Conservation (phyloP, 2,888 invertebrate species). For the Chaetogeoica ovagalla region DNA sequence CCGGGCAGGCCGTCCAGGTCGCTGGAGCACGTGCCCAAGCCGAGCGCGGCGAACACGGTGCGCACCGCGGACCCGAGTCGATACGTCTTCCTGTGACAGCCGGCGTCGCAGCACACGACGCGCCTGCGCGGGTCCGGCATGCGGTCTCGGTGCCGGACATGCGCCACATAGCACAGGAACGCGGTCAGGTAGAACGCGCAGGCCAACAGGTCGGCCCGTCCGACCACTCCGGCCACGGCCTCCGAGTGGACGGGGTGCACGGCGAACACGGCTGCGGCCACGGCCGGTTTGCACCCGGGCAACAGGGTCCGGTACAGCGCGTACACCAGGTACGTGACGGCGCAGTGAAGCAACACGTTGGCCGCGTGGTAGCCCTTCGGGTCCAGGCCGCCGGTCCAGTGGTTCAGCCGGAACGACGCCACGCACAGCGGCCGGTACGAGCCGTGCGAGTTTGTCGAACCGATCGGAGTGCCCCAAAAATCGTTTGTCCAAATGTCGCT, state of each 20-base stretch:
- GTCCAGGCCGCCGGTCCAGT: slow-evolving; percentile 74
- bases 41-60: slow-evolving; percentile 50
- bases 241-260: slow-evolving; percentile 96
- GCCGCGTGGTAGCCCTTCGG: slow-evolving; percentile 84
- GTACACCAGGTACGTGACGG: slow-evolving; percentile 72
- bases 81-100: slow-evolving; percentile 28
- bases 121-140: slow-evolving; percentile 43
- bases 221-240: slow-evolving; percentile 93
- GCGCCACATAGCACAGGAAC: slow-evolving; percentile 81
- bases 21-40: slow-evolving; percentile 39
- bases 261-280: slow-evolving; percentile 75
- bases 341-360: slow-evolving; percentile 82
- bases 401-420: slow-evolving; percentile 83
- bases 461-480: slow-evolving; percentile 96
- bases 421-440: slow-evolving; percentile 93
- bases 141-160: slow-evolving; percentile 62
- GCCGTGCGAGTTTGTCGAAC: slow-evolving; percentile 92
- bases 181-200: slow-evolving; percentile 87
- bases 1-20: slow-evolving; percentile 53
- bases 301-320: slow-evolving; percentile 55
- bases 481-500: slow-evolving; percentile 84
- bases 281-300: slow-evolving; percentile 67
- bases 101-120: slow-evolving; percentile 49
- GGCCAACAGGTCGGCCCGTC: slow-evolving; percentile 90
- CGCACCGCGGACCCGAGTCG: slow-evolving; percentile 49